Base-by-base conservation (phyloP, 2,797 vertebrate species). In the Thalassophryne amazonica region DNA sequence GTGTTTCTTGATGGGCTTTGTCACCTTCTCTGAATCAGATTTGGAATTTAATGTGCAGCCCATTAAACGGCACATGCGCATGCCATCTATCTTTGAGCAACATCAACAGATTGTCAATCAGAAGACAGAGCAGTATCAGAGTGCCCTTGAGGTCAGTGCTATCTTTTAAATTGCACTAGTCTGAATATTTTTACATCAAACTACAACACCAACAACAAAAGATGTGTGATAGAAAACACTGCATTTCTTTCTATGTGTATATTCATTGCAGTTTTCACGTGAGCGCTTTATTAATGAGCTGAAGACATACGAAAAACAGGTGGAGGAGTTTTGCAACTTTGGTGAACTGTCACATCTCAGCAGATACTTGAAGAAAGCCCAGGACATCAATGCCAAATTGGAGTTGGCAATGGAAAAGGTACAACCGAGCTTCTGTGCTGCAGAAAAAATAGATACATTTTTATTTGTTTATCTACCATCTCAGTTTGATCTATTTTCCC, bases 341-440 rank as follows among this genome's bases (percentile, higher is more conserved):
- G 91, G 88, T 38, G 91, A 96, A 11, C 36, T 91, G 55, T 52
- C 86, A 0, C 88, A 94, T 32, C 81, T 95, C 24, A 82, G 72
- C 49, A 86, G 77, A 29, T 95, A 96, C 68, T 62, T 95, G 69
- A 93, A 90, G 75, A 93, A 93, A 76, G 89, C 93, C 20, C 87
- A 94, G 60, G 39, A 40, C 0, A 83, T 95, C 17, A 91, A 89
- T 55, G 39, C 50, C 20, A 94, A 94, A 71, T 62, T 94, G 77
- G 93, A 95, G 13, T 27, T 67, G 21, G 92, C 93, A 39, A 78
- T 84, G 42, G 89, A 89, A 47, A 94, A 93, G 92, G 93, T 95
- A 82, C 28, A 9, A 18, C 0, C 29, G 1, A 10, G 21, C 5
- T 6, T 14, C 8, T 3, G 7, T 15, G n/a, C n/a, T n/a, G n/a